Percentiles rank a stretch among this genome's conserved stretches.
Conservation (phyloP, 2,888 invertebrate genomes). For the Byasa hedistus region DNA sequence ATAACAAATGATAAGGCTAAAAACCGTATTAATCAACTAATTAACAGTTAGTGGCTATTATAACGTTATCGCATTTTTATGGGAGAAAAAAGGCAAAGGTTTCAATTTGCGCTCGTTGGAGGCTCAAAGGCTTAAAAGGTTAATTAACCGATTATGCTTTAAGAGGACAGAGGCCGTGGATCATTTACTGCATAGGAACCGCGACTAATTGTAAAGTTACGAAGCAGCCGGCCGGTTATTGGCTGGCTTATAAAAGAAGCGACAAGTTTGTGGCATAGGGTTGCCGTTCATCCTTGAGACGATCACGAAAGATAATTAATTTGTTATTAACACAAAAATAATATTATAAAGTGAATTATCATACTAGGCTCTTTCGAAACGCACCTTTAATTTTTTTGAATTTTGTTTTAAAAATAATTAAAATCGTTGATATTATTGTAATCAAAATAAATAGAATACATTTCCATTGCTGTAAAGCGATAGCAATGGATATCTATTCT, state of each 20-base stretch:
- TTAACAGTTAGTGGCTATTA: not conserved
- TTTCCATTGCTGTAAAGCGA: too few relatives aligned
- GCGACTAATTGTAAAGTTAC: conserved; percentile 48
- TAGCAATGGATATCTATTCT: not conserved
- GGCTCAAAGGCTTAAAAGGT: conserved; percentile 8
- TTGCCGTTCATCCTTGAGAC: conserved; percentile 4
- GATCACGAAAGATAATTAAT: not conserved
- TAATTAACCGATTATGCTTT: conserved; percentile 17
- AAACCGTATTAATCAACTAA: not conserved
- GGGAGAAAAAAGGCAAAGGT: conserved; percentile 1
- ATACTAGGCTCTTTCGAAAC: not conserved
- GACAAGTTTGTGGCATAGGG: conserved; percentile 29
- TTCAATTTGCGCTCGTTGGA: conserved; percentile 2
- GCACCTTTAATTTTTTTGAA: too few relatives aligned
- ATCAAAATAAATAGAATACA: too few relatives aligned
- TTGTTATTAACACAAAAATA: not conserved
- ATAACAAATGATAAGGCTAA: not conserved
- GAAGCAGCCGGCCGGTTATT: conserved; percentile 31
- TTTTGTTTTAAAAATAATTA: too few relatives aligned
- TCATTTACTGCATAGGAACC: conserved; percentile 41
- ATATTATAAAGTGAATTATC: not conserved
- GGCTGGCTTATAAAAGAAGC: conserved; percentile 31
- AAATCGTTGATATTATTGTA: too few relatives aligned
- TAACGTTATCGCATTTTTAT: not conserved
- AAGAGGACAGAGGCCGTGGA: conserved; percentile 23